phyloP scores from a whole-genome alignment of 2,113 vertebrate species.

The Strigops habroptila region DNA sequence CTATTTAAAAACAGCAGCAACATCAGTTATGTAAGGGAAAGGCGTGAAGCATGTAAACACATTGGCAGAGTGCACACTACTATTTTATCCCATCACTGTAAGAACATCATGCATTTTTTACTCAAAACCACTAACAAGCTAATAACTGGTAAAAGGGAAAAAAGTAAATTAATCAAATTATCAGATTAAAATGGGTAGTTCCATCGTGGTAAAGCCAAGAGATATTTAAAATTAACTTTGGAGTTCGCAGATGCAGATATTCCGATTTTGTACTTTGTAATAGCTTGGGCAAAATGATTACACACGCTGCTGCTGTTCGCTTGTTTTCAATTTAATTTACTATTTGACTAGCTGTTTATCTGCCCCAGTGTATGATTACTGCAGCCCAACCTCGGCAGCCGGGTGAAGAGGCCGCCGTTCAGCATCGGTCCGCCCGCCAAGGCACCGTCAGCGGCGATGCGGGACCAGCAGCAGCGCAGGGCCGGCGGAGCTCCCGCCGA shows the following conservation, averaged over 20 bases:
- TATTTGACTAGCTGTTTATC: no score
- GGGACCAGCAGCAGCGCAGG: background rate
- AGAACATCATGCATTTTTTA: background rate
- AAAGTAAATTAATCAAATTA: background rate
- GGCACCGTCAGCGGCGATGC: background rate
- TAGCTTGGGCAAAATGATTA: accelerated
- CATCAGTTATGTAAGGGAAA: background rate
- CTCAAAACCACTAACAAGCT: background rate
- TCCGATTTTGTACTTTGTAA: accelerated
- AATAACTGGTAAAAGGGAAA: background rate
- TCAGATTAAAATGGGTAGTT: background rate
- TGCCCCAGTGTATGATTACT: accelerated
- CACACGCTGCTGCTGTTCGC: accelerated
- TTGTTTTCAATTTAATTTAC: background rate
- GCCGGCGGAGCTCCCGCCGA: no score
- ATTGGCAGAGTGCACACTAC: background rate
- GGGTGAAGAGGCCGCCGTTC: background rate
- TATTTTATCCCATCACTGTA: background rate
- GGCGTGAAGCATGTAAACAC: background rate
- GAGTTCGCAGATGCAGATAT: background rate
- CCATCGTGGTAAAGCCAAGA: background rate
- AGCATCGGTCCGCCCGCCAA: background rate
- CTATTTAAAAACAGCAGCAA: background rate
- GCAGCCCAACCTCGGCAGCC: background rate
- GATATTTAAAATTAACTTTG: background rate